phyloP scores from a whole-genome alignment of 2,888 invertebrate genomes.

The Mimumesa dahlbomi region DNA sequence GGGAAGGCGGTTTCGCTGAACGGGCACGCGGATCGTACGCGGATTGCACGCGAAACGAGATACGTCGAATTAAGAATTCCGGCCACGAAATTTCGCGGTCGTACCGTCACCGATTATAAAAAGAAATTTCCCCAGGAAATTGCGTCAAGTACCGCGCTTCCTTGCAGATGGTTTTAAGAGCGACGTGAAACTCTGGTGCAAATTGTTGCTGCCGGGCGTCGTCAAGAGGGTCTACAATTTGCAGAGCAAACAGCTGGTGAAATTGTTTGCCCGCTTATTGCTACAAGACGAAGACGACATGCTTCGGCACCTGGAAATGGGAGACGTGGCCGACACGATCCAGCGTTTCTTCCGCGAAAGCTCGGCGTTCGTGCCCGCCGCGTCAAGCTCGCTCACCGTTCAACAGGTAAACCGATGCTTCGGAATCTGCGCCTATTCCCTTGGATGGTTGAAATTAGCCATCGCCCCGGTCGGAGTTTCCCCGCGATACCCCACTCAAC shows the following conservation, averaged over 20 bases:
- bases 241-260: conserved; percentile 94
- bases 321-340: conserved; percentile 95
- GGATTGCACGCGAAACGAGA: too few species aligned
- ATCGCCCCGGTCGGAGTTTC: too few species aligned
- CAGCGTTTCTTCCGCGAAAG: conserved; percentile 88
- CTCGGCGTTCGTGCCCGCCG: conserved; percentile 82
- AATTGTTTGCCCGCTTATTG: conserved; percentile 92
- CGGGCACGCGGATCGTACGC: too few species aligned
- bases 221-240: conserved; percentile 94
- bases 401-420: conserved; percentile 84
- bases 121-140: too few species aligned
- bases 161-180: conserved; percentile 87
- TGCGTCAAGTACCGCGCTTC: conserved; percentile 64
- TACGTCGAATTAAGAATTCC: too few species aligned
- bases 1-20: too few species aligned
- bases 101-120: too few species aligned
- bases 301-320: conserved; percentile 92
- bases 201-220: conserved; percentile 90
- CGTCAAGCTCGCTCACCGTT: conserved; percentile 87
- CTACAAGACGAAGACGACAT: conserved; percentile 88
- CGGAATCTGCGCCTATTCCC: too few species aligned
- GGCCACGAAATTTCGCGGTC: too few species aligned
- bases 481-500: too few species aligned
- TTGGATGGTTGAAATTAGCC: too few species aligned
- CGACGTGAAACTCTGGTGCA: conserved; percentile 90